A percentile compares a stretch with the other conserved stretches of the same genome.
These are phyloP conservation scores for Mechanitis messenoides DNA, from an alignment of 2,888 invertebrate species.

Conservation along the genomic window DNA sequence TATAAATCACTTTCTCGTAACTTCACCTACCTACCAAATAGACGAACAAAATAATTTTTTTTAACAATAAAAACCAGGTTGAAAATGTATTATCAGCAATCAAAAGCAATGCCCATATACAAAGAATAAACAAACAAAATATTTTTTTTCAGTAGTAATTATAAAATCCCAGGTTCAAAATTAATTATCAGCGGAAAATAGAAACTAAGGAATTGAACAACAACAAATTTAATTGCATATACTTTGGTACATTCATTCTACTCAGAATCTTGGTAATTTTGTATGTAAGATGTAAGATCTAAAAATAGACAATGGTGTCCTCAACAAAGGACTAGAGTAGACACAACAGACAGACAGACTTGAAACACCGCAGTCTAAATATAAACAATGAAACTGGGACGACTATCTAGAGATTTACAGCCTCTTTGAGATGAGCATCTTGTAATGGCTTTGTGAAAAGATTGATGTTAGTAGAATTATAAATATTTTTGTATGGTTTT, in stretches of 20 bases:
- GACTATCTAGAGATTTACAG: slow-evolving; percentile 26
- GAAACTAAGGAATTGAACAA: no score
- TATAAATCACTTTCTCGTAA: no score
- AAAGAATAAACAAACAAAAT: no score
- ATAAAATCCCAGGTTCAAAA: no score
- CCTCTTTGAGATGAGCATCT: slow-evolving; percentile 19
- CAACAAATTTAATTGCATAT: not conserved
- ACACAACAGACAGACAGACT: slow-evolving; percentile 23
- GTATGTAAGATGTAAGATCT: slow-evolving; percentile 22
- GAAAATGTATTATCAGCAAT: no score
- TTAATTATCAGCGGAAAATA: no score
- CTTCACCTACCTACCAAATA: no score
- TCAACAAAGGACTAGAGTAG: slow-evolving; percentile 26
- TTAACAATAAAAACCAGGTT: no score
- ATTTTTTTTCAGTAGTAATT: no score
- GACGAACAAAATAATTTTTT: no score
- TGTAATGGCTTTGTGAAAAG: slow-evolving; percentile 17
- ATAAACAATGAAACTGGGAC: slow-evolving; percentile 29
- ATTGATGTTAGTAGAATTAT: slow-evolving; percentile 1
- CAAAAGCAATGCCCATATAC: no score
- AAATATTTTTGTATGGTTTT: not conserved
- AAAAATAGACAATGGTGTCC: slow-evolving; percentile 27
- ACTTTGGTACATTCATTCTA: slow-evolving; percentile 20
- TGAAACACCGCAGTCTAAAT: slow-evolving; percentile 28
- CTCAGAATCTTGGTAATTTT: not conserved